Percentiles rank a stretch among this genome's conserved stretches.
Evolutionary conservation across 2,888 invertebrate genomes (phyloP).

Genomic region (Labia minor): DNA sequence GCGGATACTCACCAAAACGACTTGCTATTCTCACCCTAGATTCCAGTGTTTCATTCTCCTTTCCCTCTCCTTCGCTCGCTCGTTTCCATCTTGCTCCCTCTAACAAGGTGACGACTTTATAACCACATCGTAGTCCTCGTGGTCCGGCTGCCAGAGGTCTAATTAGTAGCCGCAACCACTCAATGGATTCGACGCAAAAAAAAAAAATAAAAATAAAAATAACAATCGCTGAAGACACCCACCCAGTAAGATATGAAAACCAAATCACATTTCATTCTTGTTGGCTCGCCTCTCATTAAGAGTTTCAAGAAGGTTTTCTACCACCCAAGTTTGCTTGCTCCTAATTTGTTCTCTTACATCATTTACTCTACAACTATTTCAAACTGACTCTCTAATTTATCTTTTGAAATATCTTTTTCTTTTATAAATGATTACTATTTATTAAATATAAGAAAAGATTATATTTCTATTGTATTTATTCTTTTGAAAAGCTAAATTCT

Average conservation of each 20-base stretch:
- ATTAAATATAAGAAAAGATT: no score
- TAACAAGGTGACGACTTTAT: conserved; percentile 13
- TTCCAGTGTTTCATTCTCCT: neutral
- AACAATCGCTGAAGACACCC: neutral
- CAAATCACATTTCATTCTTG: neutral
- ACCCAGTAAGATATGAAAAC: neutral
- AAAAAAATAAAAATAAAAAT: no score
- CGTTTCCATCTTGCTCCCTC: neutral
- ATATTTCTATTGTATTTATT: no score
- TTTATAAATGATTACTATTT: no score
- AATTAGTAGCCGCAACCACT: conserved; percentile 5
- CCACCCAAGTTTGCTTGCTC: neutral
- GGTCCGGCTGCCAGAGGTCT: conserved; percentile 8
- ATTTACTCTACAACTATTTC: no score
- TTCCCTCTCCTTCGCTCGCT: neutral
- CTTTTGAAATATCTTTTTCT: no score
- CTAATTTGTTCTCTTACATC: no score
- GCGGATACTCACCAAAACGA: neutral
- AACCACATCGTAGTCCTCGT: conserved; percentile 1
- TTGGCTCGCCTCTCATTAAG: neutral
- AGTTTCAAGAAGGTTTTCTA: neutral
- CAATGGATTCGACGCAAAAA: neutral
- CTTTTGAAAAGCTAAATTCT: no score
- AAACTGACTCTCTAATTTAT: no score
- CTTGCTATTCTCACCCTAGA: neutral